Evolutionary conservation across 2,113 vertebrate species (phyloP), one percentile per base, ranked within the genome.

Genomic region (Phoenicopterus ruber): DNA sequence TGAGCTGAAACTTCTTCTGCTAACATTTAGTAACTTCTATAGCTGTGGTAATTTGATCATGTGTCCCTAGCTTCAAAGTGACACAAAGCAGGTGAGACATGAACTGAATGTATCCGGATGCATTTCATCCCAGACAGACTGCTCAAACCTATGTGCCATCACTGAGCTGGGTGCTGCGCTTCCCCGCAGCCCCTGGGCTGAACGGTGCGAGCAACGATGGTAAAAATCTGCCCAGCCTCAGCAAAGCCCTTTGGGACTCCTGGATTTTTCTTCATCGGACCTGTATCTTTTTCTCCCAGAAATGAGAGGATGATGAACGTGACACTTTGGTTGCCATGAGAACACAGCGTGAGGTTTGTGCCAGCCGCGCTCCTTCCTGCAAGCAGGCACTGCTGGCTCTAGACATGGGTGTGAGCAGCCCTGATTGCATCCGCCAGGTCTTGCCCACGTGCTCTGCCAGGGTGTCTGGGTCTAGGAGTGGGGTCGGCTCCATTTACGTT

Each of bases 321-420:
- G 96, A 94, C 84, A 77, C 94, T 90, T 73, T 9, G n/a, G 95
- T 97, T 96, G 79, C 85, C 89, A 86, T 81, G 82, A 95, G 91
- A 96, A 95, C 96, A 93, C 89, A 92, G 87, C 59, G 1, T 80
- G 89, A 87, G 89, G 71, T 76, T 95, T 46, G n/a, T 59, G 73
- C 87, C 86, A 80, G 58, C 66, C 3, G 2, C 3, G 4, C 72
- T 93, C 55, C 80, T 50, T 78, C 63, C 49, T 50, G 66, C 90
- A 62, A 46, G 70, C 38, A 17, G 84, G 44, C 3, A 2, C 83
- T 34, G 3, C 74, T 66, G 63, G 81, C 82, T 78, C 17, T 1
- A 7, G 78, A 25, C 84, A 73, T 42, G 73, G 42, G 54, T 57
- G 38, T 91, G 59, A 55, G 62, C 82, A 57, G 81, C 50, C 2